phyloP scores from a whole-genome alignment of 2,888 invertebrate genomes.

The Brachynemurus nebulosus region DNA sequence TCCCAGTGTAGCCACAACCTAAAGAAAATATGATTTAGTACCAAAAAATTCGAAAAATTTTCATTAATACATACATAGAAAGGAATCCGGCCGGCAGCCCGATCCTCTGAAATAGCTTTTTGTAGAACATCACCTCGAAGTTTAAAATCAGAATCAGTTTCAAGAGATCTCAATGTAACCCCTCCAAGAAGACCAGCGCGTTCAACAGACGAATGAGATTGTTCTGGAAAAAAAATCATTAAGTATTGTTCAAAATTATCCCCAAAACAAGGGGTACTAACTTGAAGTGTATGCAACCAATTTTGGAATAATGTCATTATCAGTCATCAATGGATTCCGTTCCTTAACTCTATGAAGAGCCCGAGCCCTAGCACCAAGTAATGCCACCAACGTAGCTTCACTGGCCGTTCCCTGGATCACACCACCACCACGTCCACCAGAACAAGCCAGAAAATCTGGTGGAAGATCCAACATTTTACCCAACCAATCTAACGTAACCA shows the following conservation, averaged over 20 bases:
- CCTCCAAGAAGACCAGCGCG: constrained; percentile 82
- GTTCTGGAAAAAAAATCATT: constrained; percentile 38
- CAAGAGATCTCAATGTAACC: constrained; percentile 60
- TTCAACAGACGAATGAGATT: constrained; percentile 90
- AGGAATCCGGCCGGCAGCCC: constrained; percentile 80
- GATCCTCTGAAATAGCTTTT: constrained; percentile 71
- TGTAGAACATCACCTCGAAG: constrained; percentile 63
- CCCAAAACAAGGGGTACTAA: constrained; percentile 32
- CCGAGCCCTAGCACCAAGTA: constrained; percentile 77
- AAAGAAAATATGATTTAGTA: constrained; percentile 16
- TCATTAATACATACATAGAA: constrained; percentile 64
- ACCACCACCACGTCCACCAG: constrained; percentile 76
- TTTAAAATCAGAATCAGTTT: constrained; percentile 54
- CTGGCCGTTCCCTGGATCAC: constrained; percentile 91
- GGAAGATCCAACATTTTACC: constrained; percentile 87
- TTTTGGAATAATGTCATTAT: constrained; percentile 57
- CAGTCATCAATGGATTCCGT: constrained; percentile 60
- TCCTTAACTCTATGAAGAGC: constrained; percentile 52
- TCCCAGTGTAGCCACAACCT: constrained; percentile 81
- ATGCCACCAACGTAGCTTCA: constrained; percentile 83
- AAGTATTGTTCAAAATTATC: too few species aligned
- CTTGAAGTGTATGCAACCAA: constrained; percentile 79
- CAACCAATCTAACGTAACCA: constrained; percentile 91
- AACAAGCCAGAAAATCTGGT: constrained; percentile 65
- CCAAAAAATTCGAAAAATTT: neutral